Conservation (phyloP, 2,888 invertebrate species). For the Cenopis cana region DNA sequence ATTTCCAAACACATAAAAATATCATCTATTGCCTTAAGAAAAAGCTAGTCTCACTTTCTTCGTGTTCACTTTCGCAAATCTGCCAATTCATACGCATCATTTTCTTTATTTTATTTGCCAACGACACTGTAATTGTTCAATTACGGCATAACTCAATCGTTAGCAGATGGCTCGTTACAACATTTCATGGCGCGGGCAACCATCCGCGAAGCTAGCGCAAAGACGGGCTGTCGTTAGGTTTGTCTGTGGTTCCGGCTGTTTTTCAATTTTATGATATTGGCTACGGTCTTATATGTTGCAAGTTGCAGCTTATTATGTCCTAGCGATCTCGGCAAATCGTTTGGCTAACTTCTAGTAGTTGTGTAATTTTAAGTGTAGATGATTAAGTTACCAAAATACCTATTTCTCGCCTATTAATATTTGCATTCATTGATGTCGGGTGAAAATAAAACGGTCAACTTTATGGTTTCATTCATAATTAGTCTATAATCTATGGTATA, state of each 20-base stretch:
- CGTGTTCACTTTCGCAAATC: slow-evolving; percentile 33
- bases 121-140: slow-evolving; percentile 22
- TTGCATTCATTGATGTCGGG: neutral
- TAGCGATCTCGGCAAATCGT: too few relatives aligned
- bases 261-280: neutral
- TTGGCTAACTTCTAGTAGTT: too few relatives aligned
- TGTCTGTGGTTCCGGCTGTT: neutral
- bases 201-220: slow-evolving; percentile 30
- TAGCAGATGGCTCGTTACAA: slow-evolving; percentile 18
- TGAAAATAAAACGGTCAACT: too few relatives aligned
- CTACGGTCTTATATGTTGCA: neutral
- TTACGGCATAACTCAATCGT: slow-evolving; percentile 28
- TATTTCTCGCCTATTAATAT: neutral
- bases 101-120: slow-evolving; percentile 33
- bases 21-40: neutral
- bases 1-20: neutral
- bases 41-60: slow-evolving; percentile 24
- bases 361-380: too few relatives aligned
- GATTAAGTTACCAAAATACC: too few relatives aligned
- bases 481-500: too few relatives aligned
- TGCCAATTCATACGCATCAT: slow-evolving; percentile 34
- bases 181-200: slow-evolving; percentile 21
- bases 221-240: neutral
- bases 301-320: too few relatives aligned
- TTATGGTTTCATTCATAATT: too few relatives aligned